A percentile compares a stretch with the other conserved stretches of the same genome.
These are phyloP conservation scores for Kryptolebias ocellatus DNA, from an alignment of 2,797 vertebrate genomes.

Conservation along the genomic window DNA sequence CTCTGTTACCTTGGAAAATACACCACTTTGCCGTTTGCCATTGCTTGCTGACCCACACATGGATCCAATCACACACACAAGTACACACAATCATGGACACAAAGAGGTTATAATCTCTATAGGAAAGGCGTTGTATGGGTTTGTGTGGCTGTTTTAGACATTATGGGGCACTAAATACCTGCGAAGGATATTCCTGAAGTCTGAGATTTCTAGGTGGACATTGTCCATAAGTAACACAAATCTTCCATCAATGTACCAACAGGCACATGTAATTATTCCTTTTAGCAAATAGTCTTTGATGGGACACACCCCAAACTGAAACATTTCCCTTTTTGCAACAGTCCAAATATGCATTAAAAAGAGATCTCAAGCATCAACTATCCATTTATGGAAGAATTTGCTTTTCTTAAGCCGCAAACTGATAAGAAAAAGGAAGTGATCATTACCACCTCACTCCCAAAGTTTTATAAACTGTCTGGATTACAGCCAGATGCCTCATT, in stretches of 20 bases:
- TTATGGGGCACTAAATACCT: conserved; percentile 53
- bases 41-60: conserved; percentile 11
- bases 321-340: neutral
- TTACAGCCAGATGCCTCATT: conserved; percentile 34
- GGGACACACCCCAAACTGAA: fast-evolving
- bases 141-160: conserved; percentile 30
- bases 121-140: conserved; percentile 38
- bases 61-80: conserved; percentile 4
- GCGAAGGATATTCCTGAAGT: conserved; percentile 47
- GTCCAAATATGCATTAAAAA: neutral
- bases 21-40: conserved; percentile 5
- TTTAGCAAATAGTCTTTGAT: neutral
- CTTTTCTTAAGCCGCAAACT: conserved; percentile 1
- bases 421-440: neutral
- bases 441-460: neutral
- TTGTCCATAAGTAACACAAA: conserved; percentile 1
- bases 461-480: conserved; percentile 28
- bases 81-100: conserved; percentile 11
- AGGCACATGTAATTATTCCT: neutral
- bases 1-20: conserved; percentile 23
- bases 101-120: conserved; percentile 47
- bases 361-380: neutral
- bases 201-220: conserved; percentile 7
- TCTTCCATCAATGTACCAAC: neutral
- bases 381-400: neutral